Base-by-base conservation (phyloP, 2,888 invertebrate genomes). In the Carabus problematicus region DNA sequence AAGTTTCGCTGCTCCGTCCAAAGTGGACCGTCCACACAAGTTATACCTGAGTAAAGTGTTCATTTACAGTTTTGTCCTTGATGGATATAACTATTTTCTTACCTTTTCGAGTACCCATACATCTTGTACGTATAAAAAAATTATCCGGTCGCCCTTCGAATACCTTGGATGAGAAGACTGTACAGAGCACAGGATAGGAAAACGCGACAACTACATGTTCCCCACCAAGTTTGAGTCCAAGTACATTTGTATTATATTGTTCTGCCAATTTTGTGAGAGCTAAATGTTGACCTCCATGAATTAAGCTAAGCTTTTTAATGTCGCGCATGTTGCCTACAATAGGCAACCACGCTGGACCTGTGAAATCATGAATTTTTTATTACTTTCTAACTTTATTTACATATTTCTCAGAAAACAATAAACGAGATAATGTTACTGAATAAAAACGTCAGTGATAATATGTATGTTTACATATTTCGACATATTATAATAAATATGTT, bases 141-240 rank as follows among this genome's bases (percentile, higher is more conserved):
- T 85, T 87, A 76, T 89, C 85, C 0, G 91, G 91, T 19, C 91
- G 80, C 0, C 86, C 89, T 70, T 87, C 86, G 73, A 84, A 91
- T 16, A 86, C 87, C 64, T 89, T 88, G n/a, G 82, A 79, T 0
- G 81, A 79, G 56, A 89, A 82, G 1, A 89, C 83, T 68, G 85
- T 81, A 11, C 82, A 83, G 0, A 89, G 82, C 0, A 83, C 73
- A 1, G 84, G 79, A 74, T 83, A 84, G 0, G 86, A 85, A 39
- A 84, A 83, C 1, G 87, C 87, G 0, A 86, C 83, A 1, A 88
- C 82, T 0, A 86, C 82, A 8, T 81, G 78, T 58, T 85, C 84
- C 1, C 78, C 76, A 0, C 87, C 88, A 40, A 89, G 76, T 77
- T 86, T 87, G 2, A 89, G 73, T 0, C 88, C 88, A 1, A 88